Conservation (phyloP, 2,888 invertebrate genomes). For the Meghimatium bilineatum region DNA sequence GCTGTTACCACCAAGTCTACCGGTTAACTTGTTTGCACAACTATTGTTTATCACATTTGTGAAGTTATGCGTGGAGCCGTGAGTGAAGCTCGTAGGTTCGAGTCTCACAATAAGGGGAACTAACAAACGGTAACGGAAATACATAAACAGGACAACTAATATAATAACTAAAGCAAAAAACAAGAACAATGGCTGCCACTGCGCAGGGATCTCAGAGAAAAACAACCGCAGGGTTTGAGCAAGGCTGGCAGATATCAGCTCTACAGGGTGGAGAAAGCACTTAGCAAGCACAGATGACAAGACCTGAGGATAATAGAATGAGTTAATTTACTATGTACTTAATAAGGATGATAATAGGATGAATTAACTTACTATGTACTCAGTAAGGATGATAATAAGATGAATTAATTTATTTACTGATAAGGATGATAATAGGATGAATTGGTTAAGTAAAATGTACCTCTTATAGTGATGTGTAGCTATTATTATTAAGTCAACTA, state of each 20-base stretch:
- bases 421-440: too few species aligned
- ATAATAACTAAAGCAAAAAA: slow-evolving; percentile 52
- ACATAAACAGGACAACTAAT: slow-evolving; percentile 59
- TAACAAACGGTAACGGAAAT: slow-evolving; percentile 63
- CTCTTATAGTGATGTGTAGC: too few species aligned
- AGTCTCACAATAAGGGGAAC: slow-evolving; percentile 63
- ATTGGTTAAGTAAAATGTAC: too few species aligned
- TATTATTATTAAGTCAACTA: too few species aligned
- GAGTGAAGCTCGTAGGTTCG: slow-evolving; percentile 64
- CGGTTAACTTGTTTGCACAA: not conserved
- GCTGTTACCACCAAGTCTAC: not conserved
- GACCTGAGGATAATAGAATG: slow-evolving; percentile 59
- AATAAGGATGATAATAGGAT: too few species aligned
- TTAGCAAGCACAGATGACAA: slow-evolving; percentile 65
- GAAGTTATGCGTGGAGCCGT: slow-evolving; percentile 53
- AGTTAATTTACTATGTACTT: too few species aligned
- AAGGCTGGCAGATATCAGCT: slow-evolving; percentile 59
- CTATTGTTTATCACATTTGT: not conserved
- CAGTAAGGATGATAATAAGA: too few species aligned
- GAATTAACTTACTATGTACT: too few species aligned
- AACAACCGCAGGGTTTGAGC: slow-evolving; percentile 64
- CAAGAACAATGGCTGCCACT: slow-evolving; percentile 70
- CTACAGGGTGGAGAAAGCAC: slow-evolving; percentile 65
- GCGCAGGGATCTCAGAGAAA: slow-evolving; percentile 68
- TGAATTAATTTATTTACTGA: too few species aligned